Conservation (phyloP, 2,797 vertebrate species). For the Sphenodon punctatus region DNA sequence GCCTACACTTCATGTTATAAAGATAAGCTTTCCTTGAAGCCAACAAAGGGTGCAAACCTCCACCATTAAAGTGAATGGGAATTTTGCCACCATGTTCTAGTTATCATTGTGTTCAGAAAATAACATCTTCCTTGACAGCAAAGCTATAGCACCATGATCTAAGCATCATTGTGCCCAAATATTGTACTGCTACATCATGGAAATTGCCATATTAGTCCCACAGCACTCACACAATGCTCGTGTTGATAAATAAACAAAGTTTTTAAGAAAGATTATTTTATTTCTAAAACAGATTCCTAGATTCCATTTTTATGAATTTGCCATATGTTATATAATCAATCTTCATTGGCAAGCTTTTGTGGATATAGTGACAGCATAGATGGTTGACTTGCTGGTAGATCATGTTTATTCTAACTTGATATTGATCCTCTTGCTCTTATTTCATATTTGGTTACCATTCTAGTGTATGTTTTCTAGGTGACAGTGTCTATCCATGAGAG, state of each 20-base stretch:
- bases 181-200: slow-evolving; percentile 1
- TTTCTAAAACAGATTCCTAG: slow-evolving; percentile 21
- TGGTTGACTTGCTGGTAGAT: slow-evolving; percentile 45
- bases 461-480: slow-evolving; percentile 37
- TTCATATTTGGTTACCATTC: slow-evolving; percentile 52
- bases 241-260: slow-evolving; percentile 42
- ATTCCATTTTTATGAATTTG: slow-evolving; percentile 31
- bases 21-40: background rate
- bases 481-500: slow-evolving; percentile 41
- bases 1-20: background rate
- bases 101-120: slow-evolving; percentile 40
- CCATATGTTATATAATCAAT: slow-evolving; percentile 5
- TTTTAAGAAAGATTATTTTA: slow-evolving; percentile 32
- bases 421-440: slow-evolving; percentile 30
- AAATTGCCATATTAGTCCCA: slow-evolving; percentile 1
- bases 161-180: slow-evolving; percentile 39
- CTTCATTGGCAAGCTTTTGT: slow-evolving; percentile 10
- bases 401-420: slow-evolving; percentile 50
- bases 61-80: no score
- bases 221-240: slow-evolving; percentile 25
- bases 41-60: no score
- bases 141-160: slow-evolving; percentile 56
- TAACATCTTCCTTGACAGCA: slow-evolving; percentile 50
- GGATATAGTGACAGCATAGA: background rate
- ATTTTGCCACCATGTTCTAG: background rate